A percentile compares a stretch with the other conserved stretches of the same genome.
Evolutionary conservation across 1,140 invertebrate species (phyloP).

Genomic region (Drosophila tristis): DNA sequence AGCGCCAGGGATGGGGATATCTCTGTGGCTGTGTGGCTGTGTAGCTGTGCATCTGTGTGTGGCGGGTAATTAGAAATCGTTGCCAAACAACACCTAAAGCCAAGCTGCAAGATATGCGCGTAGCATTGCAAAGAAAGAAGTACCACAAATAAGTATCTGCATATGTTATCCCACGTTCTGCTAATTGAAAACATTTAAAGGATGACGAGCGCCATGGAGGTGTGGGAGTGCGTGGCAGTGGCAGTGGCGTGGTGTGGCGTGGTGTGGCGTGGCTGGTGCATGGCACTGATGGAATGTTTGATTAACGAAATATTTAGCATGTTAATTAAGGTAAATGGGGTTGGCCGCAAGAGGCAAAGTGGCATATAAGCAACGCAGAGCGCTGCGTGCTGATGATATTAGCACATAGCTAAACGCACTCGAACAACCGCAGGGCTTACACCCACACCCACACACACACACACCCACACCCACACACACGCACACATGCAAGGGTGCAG

Average conservation of each 20-base stretch:
- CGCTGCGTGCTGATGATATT: slow-evolving; percentile 6
- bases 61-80: slow-evolving; percentile 69
- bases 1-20: slow-evolving; percentile 9
- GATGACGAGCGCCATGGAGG: not conserved
- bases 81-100: slow-evolving; percentile 36
- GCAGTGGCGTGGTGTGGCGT: no score
- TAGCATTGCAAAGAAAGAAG: slow-evolving; percentile 1
- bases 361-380: not conserved
- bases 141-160: no score
- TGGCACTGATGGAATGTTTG: slow-evolving; percentile 54
- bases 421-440: not conserved
- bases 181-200: no score
- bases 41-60: no score
- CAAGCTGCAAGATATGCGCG: slow-evolving; percentile 4
- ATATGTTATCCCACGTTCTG: no score
- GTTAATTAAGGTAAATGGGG: slow-evolving; percentile 82
- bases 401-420: slow-evolving; percentile 33
- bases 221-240: slow-evolving; percentile 1
- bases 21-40: no score
- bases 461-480: no score
- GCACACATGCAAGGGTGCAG: no score
- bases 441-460: slow-evolving; percentile 33
- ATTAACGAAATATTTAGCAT: slow-evolving; percentile 74
- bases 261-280: not conserved
- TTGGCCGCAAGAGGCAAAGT: slow-evolving; percentile 52